Evolutionary conservation across 2,888 invertebrate genomes (phyloP).

Genomic region (Dichetophora obliterata): DNA sequence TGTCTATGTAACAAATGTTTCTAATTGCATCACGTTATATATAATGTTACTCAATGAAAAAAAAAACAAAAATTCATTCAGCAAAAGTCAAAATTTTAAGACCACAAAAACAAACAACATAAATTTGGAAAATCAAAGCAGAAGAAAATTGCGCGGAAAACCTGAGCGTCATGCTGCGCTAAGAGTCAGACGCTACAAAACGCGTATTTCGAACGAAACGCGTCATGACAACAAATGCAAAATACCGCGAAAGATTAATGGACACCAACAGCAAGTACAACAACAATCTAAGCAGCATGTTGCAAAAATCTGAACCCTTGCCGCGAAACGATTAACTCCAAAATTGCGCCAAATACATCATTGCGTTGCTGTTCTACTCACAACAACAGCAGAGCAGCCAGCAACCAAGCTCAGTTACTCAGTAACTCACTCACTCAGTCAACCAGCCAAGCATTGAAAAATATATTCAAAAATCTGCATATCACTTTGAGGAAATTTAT

Average conservation of each 20-base stretch:
- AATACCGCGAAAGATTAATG: conserved; percentile 25
- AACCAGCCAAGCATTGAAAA: not conserved
- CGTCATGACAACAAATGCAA: conserved; percentile 13
- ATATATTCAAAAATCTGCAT: conserved; percentile 26
- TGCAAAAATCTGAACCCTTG: conserved; percentile 17
- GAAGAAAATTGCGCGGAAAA: conserved; percentile 21
- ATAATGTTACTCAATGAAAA: not conserved
- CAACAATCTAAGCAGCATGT: conserved; percentile 4
- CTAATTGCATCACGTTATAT: not conserved
- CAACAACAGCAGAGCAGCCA: not conserved
- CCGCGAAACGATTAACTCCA: conserved; percentile 10
- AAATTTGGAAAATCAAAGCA: conserved; percentile 12
- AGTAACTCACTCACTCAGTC: not conserved
- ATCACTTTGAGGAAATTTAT: conserved; percentile 21
- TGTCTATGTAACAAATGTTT: conserved; percentile 19
- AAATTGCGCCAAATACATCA: conserved; percentile 25
- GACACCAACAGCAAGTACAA: conserved; percentile 1
- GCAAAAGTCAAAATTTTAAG: conserved; percentile 11
- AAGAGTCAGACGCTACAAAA: not conserved
- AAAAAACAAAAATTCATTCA: not conserved
- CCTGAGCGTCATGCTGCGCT: conserved; percentile 22
- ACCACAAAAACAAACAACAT: conserved; percentile 19
- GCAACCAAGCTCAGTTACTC: not conserved
- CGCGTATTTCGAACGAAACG: too few species aligned
- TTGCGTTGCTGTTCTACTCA: not conserved